A percentile compares a stretch with the other conserved stretches of the same genome.
phyloP scores from a whole-genome alignment of 2,797 vertebrate genomes.

The Pantherophis vulpinus region DNA sequence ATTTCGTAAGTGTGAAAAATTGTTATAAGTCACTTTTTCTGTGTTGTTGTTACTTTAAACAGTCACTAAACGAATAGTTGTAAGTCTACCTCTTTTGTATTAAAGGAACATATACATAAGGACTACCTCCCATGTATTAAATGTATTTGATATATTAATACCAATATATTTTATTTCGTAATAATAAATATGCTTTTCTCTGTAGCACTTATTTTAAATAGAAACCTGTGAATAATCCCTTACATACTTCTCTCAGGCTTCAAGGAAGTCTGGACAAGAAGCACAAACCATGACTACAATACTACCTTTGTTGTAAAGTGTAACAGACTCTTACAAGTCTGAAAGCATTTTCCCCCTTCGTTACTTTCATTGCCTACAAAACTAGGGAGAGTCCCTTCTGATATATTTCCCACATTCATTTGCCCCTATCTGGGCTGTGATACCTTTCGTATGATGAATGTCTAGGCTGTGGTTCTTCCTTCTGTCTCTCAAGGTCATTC shows the following conservation, averaged over 20 bases:
- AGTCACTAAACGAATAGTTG: background rate
- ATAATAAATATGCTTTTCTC: background rate
- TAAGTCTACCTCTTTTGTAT: background rate
- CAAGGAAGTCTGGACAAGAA: background rate
- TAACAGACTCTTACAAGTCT: background rate
- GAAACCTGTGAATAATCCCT: background rate
- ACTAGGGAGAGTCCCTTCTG: background rate
- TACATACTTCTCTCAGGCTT: background rate
- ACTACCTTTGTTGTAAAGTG: background rate
- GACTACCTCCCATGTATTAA: background rate
- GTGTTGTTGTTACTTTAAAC: background rate
- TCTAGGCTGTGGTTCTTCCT: background rate
- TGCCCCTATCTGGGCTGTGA: background rate
- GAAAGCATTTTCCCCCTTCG: background rate
- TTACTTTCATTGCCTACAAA: background rate
- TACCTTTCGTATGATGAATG: background rate
- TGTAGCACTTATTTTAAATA: background rate
- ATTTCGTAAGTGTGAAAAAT: background rate
- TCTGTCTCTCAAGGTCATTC: background rate
- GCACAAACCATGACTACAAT: background rate
- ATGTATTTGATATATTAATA: background rate
- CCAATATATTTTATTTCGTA: background rate
- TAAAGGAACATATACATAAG: background rate
- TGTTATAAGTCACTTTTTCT: background rate
- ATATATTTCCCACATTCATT: background rate